Evolutionary conservation across 2,797 vertebrate species (phyloP).

Genomic region (Smutsia gigantea): DNA sequence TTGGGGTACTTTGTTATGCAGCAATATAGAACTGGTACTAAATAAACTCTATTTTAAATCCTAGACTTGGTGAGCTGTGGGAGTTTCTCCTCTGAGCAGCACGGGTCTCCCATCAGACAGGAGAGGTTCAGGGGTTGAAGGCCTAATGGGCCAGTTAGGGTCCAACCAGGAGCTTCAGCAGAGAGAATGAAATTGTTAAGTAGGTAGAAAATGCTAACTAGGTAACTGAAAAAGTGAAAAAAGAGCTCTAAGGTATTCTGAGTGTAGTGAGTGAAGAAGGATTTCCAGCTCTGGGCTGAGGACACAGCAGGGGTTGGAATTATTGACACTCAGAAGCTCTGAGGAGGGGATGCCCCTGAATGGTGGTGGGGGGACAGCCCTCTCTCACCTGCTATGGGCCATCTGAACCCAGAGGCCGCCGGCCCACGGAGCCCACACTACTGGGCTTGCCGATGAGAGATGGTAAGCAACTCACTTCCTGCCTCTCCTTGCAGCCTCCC

Average conservation of each 20-base stretch:
- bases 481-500: background rate
- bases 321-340: no score
- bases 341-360: background rate
- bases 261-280: background rate
- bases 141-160: background rate
- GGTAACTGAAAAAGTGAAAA: background rate
- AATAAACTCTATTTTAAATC: background rate
- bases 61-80: no score
- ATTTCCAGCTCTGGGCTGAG: background rate
- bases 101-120: rapidly evolving
- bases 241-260: no score
- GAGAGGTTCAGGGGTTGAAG: background rate
- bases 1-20: background rate
- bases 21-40: background rate
- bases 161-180: background rate
- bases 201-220: no score
- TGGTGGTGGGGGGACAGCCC: background rate
- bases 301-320: background rate
- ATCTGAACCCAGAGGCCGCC: no score
- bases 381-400: no score
- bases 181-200: no score
- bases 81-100: no score
- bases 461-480: rapidly evolving
- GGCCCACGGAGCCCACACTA: no score
- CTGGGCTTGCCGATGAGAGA: background rate